Base-by-base conservation (phyloP, 2,888 invertebrate genomes). In the Alsophila aescularia region DNA sequence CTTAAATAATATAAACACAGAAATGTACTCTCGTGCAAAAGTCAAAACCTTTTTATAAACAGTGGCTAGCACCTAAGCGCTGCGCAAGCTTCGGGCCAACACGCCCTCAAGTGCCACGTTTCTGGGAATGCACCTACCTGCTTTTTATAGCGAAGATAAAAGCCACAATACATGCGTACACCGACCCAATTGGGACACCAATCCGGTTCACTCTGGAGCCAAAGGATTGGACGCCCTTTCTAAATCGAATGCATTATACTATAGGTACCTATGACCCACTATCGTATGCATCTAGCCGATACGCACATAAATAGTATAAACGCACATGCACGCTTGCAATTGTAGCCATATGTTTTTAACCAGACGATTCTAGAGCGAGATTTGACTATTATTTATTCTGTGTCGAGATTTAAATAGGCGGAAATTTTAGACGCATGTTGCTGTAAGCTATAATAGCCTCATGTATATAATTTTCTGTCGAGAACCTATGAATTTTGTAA, bases 81-180 rank as follows among this genome's bases (percentile, higher is more conserved):
- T 57, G 70, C 67, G 64, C 70, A 68, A 64, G 56, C 61, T 59
- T 67, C 66, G 66, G 60, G 64, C 69, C 62, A 63, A 60, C 67
- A 68, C 70, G 67, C 67, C 72, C 74, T 83, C 79, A 71, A 83
- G 81, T 78, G 76, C 73, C 72, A 76, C 69, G 62, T 66, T 87
- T 85, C 86, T 79, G 78, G 76, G 89, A 88, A 89, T 80, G 77
- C 79, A 80, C 81, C 90, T 90, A 90, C 90, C 90, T 90, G 90
- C 83, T 86, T 83, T 87, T 87, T 85, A 82, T 82, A 81, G 75
- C 66, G 39, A 62, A 81, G 81, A 85, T 85, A 82, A 80, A 51
- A 78, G 72, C 73, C 75, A 71, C 70, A 79, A 80, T 83, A 81
- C 81, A 83, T 81, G 77, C 64, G 72, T 71, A 53, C 78, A 73